These are phyloP conservation scores for Hippocampus abdominalis DNA, from an alignment of 2,113 vertebrate species.

Conservation along the genomic window DNA sequence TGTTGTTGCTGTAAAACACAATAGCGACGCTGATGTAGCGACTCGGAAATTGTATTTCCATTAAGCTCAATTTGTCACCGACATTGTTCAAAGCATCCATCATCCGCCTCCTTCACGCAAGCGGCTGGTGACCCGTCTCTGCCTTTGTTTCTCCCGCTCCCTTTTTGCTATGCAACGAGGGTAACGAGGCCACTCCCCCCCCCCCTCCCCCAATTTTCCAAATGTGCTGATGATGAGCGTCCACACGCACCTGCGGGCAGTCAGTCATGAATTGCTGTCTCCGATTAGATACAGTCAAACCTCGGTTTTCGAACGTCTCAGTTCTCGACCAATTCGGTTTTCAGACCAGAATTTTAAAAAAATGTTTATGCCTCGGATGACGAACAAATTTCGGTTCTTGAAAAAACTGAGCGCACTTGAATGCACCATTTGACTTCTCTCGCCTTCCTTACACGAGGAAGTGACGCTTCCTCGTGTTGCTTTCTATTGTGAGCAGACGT, in stretches of 20 bases:
- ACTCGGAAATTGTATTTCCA: background rate
- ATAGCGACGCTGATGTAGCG: background rate
- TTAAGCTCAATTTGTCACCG: conserved; percentile 4
- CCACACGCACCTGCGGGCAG: conserved; percentile 44
- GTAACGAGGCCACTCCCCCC: conserved; percentile 36
- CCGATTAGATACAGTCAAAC: conserved; percentile 42
- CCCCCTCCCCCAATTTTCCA: conserved; percentile 4
- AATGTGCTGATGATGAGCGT: conserved; percentile 41
- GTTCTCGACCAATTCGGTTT: no score
- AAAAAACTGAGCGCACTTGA: no score
- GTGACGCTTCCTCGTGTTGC: no score
- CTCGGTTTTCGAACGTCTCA: no score
- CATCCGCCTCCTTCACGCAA: background rate
- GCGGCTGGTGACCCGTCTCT: background rate
- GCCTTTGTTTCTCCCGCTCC: background rate
- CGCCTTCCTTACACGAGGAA: no score
- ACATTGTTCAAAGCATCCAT: conserved; percentile 7
- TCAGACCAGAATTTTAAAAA: no score
- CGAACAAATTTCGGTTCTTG: no score
- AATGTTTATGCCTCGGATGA: no score
- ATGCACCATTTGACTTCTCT: no score
- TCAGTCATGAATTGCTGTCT: conserved; percentile 32
- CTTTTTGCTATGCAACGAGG: conserved; percentile 25
- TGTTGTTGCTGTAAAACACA: background rate
- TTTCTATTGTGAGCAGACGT: no score